Evolutionary conservation across 1,140 invertebrate species (phyloP).

Genomic region (Bathynomus jamesi): DNA sequence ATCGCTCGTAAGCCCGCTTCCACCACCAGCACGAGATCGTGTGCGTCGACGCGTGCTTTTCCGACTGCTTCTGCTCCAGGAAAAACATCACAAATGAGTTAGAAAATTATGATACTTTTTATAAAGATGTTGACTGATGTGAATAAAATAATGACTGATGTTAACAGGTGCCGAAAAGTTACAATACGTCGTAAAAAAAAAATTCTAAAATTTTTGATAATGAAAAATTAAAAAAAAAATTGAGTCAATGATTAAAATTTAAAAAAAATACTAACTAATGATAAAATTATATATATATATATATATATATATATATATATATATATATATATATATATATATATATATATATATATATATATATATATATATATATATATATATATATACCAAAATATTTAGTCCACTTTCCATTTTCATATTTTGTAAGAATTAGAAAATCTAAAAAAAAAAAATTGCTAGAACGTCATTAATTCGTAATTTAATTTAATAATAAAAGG

Average conservation of each 20-base stretch:
- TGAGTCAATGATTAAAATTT: background rate
- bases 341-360: background rate
- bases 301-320: conserved; percentile 3
- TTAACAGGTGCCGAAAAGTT: too few relatives aligned
- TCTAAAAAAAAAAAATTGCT: too few relatives aligned
- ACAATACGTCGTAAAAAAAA: too few relatives aligned
- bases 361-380: background rate
- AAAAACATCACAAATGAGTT: background rate
- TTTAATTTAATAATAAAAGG: too few relatives aligned
- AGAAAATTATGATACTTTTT: too few relatives aligned
- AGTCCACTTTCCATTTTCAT: too few relatives aligned
- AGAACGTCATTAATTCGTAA: too few relatives aligned
- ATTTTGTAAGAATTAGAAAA: too few relatives aligned
- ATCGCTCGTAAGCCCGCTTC: background rate
- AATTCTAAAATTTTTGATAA: too few relatives aligned
- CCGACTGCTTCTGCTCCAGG: background rate
- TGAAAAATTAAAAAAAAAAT: too few relatives aligned
- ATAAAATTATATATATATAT: conserved; percentile 1
- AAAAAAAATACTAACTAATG: background rate
- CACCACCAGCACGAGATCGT: background rate
- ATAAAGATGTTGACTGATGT: too few relatives aligned
- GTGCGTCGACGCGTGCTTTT: background rate
- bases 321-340: background rate
- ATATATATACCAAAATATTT: background rate
- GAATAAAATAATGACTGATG: too few relatives aligned